Base-by-base conservation (phyloP, 2,888 invertebrate species). In the Drosophila monieri region DNA sequence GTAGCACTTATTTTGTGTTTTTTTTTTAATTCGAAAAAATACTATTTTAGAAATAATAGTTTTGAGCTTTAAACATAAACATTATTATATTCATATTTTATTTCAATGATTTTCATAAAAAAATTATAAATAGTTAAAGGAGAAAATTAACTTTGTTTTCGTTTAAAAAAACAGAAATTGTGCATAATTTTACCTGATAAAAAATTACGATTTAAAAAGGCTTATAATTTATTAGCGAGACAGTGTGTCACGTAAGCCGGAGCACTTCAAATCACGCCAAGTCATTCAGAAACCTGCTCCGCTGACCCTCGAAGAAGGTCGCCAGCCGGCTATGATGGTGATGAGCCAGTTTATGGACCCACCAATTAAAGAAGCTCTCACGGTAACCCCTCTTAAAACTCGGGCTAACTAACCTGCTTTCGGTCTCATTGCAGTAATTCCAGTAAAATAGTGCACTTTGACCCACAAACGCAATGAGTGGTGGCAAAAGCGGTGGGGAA, bases 241-340 rank as follows among this genome's bases (percentile, higher is more conserved):
- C 53, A 58, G 60, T 54, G 55, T 56, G 35, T 46, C 80, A 80
- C 80, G 78, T 80, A 74, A 74, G 69, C 69, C 65, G 32, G 70
- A 44, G 55, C 55, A 60, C 41, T 52, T 67, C 57, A 56, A 77
- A 86, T 54, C 21, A 18, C 44, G 78, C 39, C 60, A 52, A 80
- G 85, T 75, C 85, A 86, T 68, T 69, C 39, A 43, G 47, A 53
- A 70, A 73, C 58, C 64, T 41, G 68, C 62, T 75, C 49, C 49
- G 53, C 51, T 83, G 86, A 80, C 86, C 86, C 80, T 68, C 70
- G 35, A 23, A 66, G 84, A 80, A 77, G 80, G 80, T 83, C 69
- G 85, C 47, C 32, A 59, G 60, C 60, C 32, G 60, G 60, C 60
- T 21, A 6, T 6, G 55, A 32, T 65, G 80, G 64, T 49, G 81